Base-by-base conservation (phyloP, 2,888 invertebrate genomes). In the Drosophila suboccidentalis region DNA sequence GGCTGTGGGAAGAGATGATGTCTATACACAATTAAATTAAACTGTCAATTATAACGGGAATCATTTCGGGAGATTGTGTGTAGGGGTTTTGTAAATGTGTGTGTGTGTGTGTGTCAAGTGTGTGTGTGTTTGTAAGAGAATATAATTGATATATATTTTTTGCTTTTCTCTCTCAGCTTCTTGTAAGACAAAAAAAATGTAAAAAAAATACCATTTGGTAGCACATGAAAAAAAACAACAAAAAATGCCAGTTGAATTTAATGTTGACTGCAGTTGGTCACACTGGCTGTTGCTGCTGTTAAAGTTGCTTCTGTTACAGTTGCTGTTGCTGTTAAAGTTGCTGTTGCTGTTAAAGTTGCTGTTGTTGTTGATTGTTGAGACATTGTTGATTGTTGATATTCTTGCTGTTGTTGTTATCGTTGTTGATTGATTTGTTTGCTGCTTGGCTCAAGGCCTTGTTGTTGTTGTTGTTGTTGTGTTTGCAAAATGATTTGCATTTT, bases 21-120 rank as follows among this genome's bases (percentile, higher is more conserved):
- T 89, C 89, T 89, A 85, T 22, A 22, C 82, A 75, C 79, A 81
- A 89, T 85, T 85, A 85, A 89, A 87, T 71, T 63, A 71, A 71
- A 22, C 66, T 71, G 71, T 29, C 58, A 74, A 36, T 8, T 22
- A 22, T 4, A 38, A 38, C 32, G 17, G 22, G 32, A 22, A 34
- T 11, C 15, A 47, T 39, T 50, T 43, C 19, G n/a, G 36, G 34
- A 39, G 19, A 46, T 26, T 41, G 43, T 49, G 17, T 53, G 36
- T 32, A 4, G 22, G 17, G 36, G 15, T 10, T 3, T 34, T 29
- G 46, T 46, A 19, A 2, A 4, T 49, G 15, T 49, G 1, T 22
- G 11, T 39, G 15, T 15, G 39, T 39, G 10, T 22, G 43, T 43
- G 19, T 43, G 11, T 43, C n/a, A 36, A 36, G 43, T 19, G 19